Percentiles rank a stretch among this genome's conserved stretches.
phyloP scores from a whole-genome alignment of 2,888 invertebrate genomes.

The Scotopteryx bipunctaria region DNA sequence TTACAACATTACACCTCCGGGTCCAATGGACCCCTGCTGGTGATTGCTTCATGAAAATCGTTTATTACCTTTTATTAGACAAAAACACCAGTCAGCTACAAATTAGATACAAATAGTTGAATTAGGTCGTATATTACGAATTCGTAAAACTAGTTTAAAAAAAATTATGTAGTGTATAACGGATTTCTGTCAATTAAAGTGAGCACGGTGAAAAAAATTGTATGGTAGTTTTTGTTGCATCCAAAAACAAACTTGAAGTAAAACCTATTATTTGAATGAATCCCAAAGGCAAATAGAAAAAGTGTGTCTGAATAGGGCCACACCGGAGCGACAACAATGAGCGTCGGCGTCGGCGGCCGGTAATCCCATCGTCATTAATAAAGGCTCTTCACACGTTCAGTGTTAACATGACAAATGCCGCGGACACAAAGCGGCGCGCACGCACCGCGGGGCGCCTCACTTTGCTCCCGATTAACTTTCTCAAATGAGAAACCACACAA shows the following conservation, averaged over 20 bases:
- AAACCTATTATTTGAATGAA: constrained; percentile 61
- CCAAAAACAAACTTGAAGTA: constrained; percentile 43
- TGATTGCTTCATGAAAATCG: constrained; percentile 74
- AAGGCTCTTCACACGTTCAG: constrained; percentile 77
- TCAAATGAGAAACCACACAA: constrained; percentile 41
- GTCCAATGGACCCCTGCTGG: constrained; percentile 66
- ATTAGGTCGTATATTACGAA: constrained; percentile 32
- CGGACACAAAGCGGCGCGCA: constrained; percentile 52
- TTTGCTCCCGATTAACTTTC: constrained; percentile 58
- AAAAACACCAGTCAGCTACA: constrained; percentile 54
- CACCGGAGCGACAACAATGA: constrained; percentile 60
- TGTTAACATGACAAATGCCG: constrained; percentile 81
- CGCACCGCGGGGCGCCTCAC: constrained; percentile 61
- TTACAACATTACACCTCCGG: constrained; percentile 77
- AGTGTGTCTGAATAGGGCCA: constrained; percentile 55
- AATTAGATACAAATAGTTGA: constrained; percentile 56
- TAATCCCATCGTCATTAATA: constrained; percentile 79
- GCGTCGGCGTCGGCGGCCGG: constrained; percentile 53
- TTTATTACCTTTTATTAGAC: constrained; percentile 63
- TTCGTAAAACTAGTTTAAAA: constrained; percentile 22
- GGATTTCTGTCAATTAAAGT: constrained; percentile 19
- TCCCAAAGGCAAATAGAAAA: constrained; percentile 58
- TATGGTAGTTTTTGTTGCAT: constrained; percentile 38
- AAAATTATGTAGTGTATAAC: constrained; percentile 19
- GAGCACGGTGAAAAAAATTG: constrained; percentile 11